A percentile compares a stretch with the other conserved stretches of the same genome.
These are phyloP conservation scores for Papilio dardanus DNA, from an alignment of 1,140 invertebrate genomes.

Conservation along the genomic window DNA sequence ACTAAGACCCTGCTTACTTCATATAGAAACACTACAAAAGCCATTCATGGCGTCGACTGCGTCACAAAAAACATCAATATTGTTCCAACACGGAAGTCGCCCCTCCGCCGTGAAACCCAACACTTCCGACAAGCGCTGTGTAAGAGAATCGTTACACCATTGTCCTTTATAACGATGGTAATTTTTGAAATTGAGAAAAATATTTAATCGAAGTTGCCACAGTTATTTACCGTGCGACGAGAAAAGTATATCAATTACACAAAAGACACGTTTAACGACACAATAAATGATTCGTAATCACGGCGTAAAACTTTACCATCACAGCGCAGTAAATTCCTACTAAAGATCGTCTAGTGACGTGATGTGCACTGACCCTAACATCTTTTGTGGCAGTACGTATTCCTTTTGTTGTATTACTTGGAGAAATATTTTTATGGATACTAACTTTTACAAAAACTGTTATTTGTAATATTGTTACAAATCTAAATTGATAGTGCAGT, in stretches of 20 bases:
- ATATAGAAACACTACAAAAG: slow-evolving; percentile 21
- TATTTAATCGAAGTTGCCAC: background rate
- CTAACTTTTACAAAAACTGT: no score
- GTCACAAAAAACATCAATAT: slow-evolving; percentile 7
- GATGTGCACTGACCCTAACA: background rate
- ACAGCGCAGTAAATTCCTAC: background rate
- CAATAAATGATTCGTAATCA: background rate
- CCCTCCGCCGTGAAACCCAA: slow-evolving; percentile 21
- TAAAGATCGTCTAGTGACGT: background rate
- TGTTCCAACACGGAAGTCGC: slow-evolving; percentile 14
- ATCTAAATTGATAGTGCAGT: background rate
- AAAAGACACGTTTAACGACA: background rate
- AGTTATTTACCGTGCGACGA: background rate
- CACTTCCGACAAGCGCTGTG: slow-evolving; percentile 18
- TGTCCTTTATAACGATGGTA: background rate
- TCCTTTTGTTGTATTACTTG: background rate
- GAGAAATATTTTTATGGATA: background rate
- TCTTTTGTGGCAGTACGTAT: background rate
- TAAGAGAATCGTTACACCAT: background rate
- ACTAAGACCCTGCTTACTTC: background rate
- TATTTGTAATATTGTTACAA: background rate
- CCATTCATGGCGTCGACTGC: background rate
- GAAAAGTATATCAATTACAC: background rate
- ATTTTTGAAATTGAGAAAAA: background rate
- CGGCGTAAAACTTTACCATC: background rate